These are phyloP conservation scores for Rhinogobio ventralis DNA, from an alignment of 2,797 vertebrate genomes.

Conservation along the genomic window DNA sequence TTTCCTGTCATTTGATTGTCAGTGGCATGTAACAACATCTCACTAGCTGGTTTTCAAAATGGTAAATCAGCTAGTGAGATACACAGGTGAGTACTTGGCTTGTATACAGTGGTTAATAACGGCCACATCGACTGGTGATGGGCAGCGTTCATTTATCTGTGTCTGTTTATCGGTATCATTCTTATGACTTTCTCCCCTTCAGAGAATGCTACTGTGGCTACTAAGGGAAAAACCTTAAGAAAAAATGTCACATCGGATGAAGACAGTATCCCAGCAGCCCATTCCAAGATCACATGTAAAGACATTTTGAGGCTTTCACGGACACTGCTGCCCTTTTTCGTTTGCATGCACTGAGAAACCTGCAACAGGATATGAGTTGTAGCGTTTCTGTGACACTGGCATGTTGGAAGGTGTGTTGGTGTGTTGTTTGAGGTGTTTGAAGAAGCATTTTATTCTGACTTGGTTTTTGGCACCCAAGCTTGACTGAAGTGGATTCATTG, in stretches of 20 bases:
- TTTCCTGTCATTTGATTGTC: slow-evolving; percentile 16
- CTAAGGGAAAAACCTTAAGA: slow-evolving; percentile 48
- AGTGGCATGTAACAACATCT: no score
- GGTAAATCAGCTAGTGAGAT: background rate
- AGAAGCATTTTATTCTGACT: background rate
- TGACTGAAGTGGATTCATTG: background rate
- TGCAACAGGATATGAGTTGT: background rate
- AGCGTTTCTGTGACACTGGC: no score
- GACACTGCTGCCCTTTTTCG: background rate
- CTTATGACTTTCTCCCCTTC: slow-evolving; percentile 18
- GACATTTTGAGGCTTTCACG: background rate
- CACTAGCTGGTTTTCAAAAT: background rate
- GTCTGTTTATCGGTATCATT: background rate
- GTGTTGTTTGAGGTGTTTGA: background rate
- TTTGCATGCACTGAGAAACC: background rate
- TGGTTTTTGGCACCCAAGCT: background rate
- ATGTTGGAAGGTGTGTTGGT: background rate
- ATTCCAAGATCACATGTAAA: slow-evolving; percentile 22
- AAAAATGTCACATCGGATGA: slow-evolving; percentile 47
- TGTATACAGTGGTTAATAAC: background rate
- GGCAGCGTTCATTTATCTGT: background rate
- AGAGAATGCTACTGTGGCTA: slow-evolving; percentile 28
- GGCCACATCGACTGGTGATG: slow-evolving; percentile 34
- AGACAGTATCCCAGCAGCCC: background rate
- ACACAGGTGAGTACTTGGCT: background rate